Evolutionary conservation across 2,797 vertebrate genomes (phyloP), one percentile per base, ranked within the genome.

Genomic region (Glossophaga mutica): DNA sequence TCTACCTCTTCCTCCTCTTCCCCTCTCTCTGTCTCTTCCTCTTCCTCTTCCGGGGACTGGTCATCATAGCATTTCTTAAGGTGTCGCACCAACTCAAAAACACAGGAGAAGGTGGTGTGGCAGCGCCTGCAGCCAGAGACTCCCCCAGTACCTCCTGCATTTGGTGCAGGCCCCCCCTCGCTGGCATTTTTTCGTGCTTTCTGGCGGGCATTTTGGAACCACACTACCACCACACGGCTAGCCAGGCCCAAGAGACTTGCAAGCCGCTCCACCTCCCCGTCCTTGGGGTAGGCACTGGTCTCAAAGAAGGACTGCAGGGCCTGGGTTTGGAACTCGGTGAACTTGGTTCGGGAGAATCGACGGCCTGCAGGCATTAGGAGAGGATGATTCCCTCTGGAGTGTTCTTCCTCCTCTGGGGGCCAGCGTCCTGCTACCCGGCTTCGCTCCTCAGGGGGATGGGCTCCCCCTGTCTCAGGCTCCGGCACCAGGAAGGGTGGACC

Each of bases 151-250:
- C 42, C n/a, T 0, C 97, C 97, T 15, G 73, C 71, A 0, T 24
- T 55, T 0, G 94, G 18, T 24, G 81, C 29, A 4, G 96, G 86
- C 0, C 96, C 96, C 12, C 97, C 97, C 2, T 96, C 98, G 0
- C 95, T 95, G 19, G 97, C 98, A 29, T 96, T 97, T 91, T 98
- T 98, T 11, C 98, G 97, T 15, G 98, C 98, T 90, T 98, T 98
- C 96, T 98, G 98, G 46, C 98, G 98, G 16, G 98, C 98, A 7
- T 98, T 98, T 95, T 98, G 98, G 96, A 98, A 98, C 98, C 98
- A 98, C 4, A 98, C 98, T 2, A 98, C 98, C 5, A 98, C 97
- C 44, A 98, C 98, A 0, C 98, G 95, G 86, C 98, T 98, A 39
- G 98, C 97, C 90, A 98, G 94, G 14, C 98, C 97, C 96, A 98